These are phyloP conservation scores for Eilema sororculum DNA, from an alignment of 2,888 invertebrate genomes.

Conservation along the genomic window DNA sequence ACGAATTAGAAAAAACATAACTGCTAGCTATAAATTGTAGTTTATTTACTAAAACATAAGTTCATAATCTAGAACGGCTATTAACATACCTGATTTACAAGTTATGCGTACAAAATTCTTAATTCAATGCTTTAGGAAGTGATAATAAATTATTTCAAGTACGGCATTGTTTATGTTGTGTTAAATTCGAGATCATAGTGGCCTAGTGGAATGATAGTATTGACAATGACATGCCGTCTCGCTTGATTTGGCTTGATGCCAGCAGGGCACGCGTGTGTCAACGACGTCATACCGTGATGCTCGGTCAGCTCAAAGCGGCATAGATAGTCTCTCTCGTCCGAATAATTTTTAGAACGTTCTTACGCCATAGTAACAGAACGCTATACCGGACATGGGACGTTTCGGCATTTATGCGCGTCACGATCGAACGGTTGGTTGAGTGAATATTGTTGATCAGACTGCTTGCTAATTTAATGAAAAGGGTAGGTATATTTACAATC, in stretches of 20 bases:
- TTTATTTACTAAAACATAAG: background rate
- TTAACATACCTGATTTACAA: background rate
- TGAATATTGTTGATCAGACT: slow-evolving; percentile 29
- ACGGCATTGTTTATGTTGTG: slow-evolving; percentile 54
- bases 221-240: slow-evolving; percentile 73
- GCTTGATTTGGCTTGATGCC: slow-evolving; percentile 66
- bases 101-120: background rate
- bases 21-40: background rate
- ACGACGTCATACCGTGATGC: slow-evolving; percentile 48
- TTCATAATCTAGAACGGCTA: background rate
- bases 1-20: no score
- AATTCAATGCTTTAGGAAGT: slow-evolving; percentile 50
- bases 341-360: slow-evolving; percentile 56
- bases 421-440: slow-evolving; percentile 20
- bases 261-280: slow-evolving; percentile 63
- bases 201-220: slow-evolving; percentile 53
- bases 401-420: slow-evolving; percentile 19
- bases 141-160: slow-evolving; percentile 49
- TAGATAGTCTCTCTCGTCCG: slow-evolving; percentile 33
- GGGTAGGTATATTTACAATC: background rate
- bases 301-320: slow-evolving; percentile 35
- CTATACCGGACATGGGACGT: slow-evolving; percentile 26
- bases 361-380: slow-evolving; percentile 61
- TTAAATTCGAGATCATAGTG: slow-evolving; percentile 58
- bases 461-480: slow-evolving; percentile 1